Conservation (phyloP, 2,888 invertebrate species). For the Scrobipalpa costella region DNA sequence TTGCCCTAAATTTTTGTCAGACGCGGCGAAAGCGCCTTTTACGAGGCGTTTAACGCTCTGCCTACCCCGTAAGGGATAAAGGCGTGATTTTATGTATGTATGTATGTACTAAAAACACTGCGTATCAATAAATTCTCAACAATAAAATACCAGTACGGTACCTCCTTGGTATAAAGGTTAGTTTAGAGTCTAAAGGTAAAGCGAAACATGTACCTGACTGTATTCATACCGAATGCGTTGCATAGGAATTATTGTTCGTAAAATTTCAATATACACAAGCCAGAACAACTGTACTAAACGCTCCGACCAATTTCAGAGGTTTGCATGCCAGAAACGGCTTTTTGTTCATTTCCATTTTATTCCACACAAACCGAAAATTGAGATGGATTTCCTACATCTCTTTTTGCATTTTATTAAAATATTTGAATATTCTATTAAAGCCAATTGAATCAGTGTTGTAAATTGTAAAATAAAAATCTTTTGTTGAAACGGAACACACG, state of each 20-base stretch:
- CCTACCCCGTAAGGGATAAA: too few species aligned
- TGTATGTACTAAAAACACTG: too few species aligned
- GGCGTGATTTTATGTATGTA: too few species aligned
- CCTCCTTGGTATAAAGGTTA: neutral
- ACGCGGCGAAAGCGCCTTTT: too few species aligned
- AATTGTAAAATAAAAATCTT: neutral
- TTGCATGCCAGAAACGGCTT: slow-evolving; percentile 4
- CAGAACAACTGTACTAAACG: neutral
- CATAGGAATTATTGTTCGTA: slow-evolving; percentile 5
- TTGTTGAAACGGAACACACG: neutral
- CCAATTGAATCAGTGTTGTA: neutral
- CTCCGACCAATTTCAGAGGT: neutral
- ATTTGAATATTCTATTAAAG: slow-evolving; percentile 10
- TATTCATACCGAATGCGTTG: neutral
- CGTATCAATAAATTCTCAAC: too few species aligned
- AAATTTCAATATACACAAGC: slow-evolving; percentile 9
- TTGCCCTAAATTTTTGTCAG: too few species aligned
- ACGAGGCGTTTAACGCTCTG: too few species aligned
- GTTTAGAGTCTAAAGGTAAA: neutral
- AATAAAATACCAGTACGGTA: too few species aligned
- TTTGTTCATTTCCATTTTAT: slow-evolving; percentile 1
- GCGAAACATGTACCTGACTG: neutral
- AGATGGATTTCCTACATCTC: neutral
- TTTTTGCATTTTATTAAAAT: neutral
- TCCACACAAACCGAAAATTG: neutral